Evolutionary conservation across 2,888 invertebrate genomes (phyloP).

Genomic region (Drosophila paucipuncta): DNA sequence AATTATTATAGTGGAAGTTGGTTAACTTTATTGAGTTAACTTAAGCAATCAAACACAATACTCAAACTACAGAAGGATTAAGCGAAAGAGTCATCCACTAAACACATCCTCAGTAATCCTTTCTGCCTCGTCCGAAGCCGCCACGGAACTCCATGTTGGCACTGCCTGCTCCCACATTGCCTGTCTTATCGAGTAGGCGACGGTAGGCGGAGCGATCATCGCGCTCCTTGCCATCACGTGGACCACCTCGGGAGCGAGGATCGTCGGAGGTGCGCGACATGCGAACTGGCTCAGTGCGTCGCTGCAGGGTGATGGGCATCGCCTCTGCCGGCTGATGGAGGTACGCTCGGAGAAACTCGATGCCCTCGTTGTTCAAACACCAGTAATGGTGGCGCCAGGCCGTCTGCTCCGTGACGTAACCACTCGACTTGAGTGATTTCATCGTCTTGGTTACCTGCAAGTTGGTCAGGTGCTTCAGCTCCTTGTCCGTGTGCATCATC

Average conservation of each 20-base stretch:
- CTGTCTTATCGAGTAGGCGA: conserved; percentile 30
- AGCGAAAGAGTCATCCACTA: background rate
- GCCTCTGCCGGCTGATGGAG: conserved; percentile 26
- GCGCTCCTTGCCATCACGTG: conserved; percentile 36
- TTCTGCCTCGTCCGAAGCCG: conserved; percentile 32
- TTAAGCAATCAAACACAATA: background rate
- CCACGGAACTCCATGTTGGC: conserved; percentile 28
- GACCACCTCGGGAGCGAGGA: conserved; percentile 10
- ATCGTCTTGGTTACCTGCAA: conserved; percentile 45
- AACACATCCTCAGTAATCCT: background rate
- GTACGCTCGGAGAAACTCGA: conserved; percentile 35
- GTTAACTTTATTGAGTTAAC: background rate
- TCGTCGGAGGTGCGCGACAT: conserved; percentile 30
- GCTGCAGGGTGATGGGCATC: conserved; percentile 1
- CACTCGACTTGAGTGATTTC: conserved; percentile 38
- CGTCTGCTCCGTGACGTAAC: conserved; percentile 38
- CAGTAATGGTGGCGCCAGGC: conserved; percentile 50
- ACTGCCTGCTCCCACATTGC: conserved; percentile 35
- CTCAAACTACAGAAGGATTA: background rate
- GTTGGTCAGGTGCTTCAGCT: conserved; percentile 38
- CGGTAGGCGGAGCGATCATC: conserved; percentile 47
- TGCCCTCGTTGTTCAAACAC: conserved; percentile 45
- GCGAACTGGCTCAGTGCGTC: conserved; percentile 30
- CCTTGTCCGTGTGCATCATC: conserved; percentile 25
- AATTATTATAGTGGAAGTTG: background rate